Percentiles rank a stretch among this genome's conserved stretches.
These are phyloP conservation scores for Oligia latruncula DNA, from an alignment of 2,888 invertebrate genomes.

Conservation along the genomic window DNA sequence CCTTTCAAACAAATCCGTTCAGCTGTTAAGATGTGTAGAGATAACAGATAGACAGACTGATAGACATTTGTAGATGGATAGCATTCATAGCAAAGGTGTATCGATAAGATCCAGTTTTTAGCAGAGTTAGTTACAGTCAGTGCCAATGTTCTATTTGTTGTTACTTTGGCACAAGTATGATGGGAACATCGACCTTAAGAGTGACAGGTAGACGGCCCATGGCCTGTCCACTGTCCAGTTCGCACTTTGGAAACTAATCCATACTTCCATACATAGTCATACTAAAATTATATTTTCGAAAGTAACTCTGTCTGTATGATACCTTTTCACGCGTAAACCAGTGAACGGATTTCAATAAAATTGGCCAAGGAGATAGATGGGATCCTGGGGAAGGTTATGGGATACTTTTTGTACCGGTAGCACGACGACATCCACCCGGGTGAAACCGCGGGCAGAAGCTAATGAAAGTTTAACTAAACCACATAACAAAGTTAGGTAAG, in stretches of 20 bases:
- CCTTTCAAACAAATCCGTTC: background rate
- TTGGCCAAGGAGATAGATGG: too few relatives aligned
- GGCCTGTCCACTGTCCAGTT: conserved; percentile 1
- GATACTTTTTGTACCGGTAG: too few relatives aligned
- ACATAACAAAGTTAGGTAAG: background rate
- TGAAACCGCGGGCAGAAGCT: too few relatives aligned
- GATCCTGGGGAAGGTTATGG: too few relatives aligned
- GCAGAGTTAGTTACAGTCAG: conserved; percentile 14
- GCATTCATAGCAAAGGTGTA: background rate
- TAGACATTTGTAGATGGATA: background rate
- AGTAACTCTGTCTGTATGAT: background rate
- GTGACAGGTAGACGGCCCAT: background rate
- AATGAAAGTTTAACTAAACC: background rate
- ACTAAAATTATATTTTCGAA: background rate
- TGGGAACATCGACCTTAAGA: conserved; percentile 1
- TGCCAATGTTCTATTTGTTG: conserved; percentile 10
- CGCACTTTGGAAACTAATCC: background rate
- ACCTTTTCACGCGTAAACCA: background rate
- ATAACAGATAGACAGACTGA: background rate
- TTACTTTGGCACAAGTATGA: conserved; percentile 31
- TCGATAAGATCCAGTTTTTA: background rate
- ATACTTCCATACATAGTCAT: too few relatives aligned
- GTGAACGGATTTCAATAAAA: background rate
- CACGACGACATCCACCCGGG: too few relatives aligned
- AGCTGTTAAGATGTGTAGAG: background rate